These are phyloP conservation scores for Lytechinus pictus DNA, from an alignment of 35 echinoderm and acorn worm genomes.

Conservation along the genomic window DNA sequence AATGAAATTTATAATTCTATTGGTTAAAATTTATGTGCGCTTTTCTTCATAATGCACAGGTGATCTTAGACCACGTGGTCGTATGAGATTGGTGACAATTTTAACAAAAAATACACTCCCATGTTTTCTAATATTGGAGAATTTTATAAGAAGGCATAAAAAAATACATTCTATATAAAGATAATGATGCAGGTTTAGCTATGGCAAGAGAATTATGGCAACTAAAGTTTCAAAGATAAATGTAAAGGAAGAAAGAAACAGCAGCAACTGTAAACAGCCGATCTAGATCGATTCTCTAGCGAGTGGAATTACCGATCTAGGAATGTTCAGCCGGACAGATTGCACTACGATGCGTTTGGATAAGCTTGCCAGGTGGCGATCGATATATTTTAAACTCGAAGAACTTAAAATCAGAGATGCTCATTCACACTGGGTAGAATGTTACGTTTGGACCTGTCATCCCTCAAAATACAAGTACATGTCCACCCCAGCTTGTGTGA, in stretches of 20 bases:
- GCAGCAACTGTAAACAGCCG: slow-evolving; percentile 29
- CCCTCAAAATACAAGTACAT: background rate
- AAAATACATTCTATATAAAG: no score
- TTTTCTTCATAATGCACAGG: no score
- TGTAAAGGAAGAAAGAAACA: background rate
- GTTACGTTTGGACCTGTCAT: background rate
- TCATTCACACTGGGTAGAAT: background rate
- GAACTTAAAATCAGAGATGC: background rate
- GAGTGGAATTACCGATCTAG: slow-evolving; percentile 39
- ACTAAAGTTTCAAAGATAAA: background rate
- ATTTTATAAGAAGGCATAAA: no score
- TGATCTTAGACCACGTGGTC: no score
- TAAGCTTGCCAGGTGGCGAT: slow-evolving; percentile 46
- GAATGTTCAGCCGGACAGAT: slow-evolving; percentile 37
- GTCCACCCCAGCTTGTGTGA: background rate
- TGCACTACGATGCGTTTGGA: slow-evolving; percentile 33
- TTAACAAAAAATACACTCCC: no score
- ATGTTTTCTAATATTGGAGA: no score
- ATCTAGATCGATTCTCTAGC: slow-evolving; percentile 21
- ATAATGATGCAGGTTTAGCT: no score
- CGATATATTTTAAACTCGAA: slow-evolving; percentile 21
- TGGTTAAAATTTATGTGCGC: no score
- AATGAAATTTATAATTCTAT: no score
- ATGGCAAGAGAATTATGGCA: no score
- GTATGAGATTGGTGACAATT: no score